Evolutionary conservation across 2,113 vertebrate species (phyloP).

Genomic region (Xenus cinereus): DNA sequence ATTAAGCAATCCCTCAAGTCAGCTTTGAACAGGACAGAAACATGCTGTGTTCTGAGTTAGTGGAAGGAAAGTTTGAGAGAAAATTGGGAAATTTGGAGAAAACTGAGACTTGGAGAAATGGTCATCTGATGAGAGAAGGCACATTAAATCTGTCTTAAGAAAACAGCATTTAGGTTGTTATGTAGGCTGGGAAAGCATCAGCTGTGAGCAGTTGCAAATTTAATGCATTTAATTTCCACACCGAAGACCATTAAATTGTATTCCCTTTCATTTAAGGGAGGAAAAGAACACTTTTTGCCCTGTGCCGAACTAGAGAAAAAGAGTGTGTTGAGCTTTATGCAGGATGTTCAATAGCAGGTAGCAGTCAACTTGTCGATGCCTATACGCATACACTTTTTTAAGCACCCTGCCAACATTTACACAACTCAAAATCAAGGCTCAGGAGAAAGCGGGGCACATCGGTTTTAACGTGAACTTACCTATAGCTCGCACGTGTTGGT

Average conservation of each 20-base stretch:
- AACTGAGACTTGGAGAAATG: neutral
- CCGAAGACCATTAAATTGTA: neutral
- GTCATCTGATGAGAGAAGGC: neutral
- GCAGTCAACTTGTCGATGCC: accelerated
- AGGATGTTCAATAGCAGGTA: neutral
- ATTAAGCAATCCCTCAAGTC: neutral
- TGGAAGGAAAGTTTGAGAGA: conserved; percentile 23
- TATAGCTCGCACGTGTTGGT: accelerated
- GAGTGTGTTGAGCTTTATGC: neutral
- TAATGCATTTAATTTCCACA: neutral
- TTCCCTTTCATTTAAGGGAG: neutral
- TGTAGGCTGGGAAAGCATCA: neutral
- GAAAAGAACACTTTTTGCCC: neutral
- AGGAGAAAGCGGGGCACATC: neutral
- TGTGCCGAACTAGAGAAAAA: neutral
- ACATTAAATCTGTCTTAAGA: neutral
- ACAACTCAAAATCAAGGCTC: neutral
- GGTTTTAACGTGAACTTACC: neutral
- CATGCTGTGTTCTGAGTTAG: neutral
- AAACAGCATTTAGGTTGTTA: neutral
- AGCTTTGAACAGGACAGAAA: conserved; percentile 6
- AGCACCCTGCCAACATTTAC: neutral
- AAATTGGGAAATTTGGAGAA: conserved; percentile 23
- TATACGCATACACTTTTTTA: neutral
- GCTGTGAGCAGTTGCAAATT: neutral